phyloP scores from a whole-genome alignment of 2,113 vertebrate genomes.

The Centrocercus urophasianus region DNA sequence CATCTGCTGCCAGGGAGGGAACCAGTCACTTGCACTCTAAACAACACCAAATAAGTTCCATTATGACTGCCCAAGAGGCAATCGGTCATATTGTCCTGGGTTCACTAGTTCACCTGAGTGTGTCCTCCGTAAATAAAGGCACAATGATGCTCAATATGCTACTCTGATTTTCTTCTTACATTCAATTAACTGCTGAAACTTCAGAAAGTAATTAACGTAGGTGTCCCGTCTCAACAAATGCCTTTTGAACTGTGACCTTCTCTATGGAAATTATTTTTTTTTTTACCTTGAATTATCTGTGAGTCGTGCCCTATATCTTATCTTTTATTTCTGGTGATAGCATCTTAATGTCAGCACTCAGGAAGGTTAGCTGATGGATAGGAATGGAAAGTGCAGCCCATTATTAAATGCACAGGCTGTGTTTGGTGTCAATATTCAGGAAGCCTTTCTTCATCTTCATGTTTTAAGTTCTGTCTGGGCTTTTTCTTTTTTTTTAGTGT shows the following conservation, averaged over 20 bases:
- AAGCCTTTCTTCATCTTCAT: not conserved
- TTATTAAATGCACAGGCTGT: not conserved
- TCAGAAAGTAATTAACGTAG: conserved; percentile 17
- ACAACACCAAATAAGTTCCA: not conserved
- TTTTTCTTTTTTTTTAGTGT: not conserved
- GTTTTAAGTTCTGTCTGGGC: not conserved
- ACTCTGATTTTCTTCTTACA: not conserved
- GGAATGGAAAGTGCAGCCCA: not conserved
- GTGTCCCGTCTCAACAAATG: not conserved
- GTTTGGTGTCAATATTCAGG: not conserved
- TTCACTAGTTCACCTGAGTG: not conserved
- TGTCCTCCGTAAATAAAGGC: not conserved
- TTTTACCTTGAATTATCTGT: not conserved
- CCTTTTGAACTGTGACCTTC: not conserved
- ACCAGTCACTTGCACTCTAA: not conserved
- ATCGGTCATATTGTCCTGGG: not conserved
- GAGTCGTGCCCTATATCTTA: not conserved
- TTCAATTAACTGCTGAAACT: not conserved
- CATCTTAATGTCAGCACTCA: not conserved
- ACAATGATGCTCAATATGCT: not conserved
- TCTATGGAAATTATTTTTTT: conserved; percentile 4
- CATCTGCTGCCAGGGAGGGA: not conserved
- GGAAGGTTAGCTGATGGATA: not conserved
- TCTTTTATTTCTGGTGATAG: not conserved
- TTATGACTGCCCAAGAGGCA: not conserved